phyloP scores from a whole-genome alignment of 2,888 invertebrate genomes.

The Drymonia ruficornis region DNA sequence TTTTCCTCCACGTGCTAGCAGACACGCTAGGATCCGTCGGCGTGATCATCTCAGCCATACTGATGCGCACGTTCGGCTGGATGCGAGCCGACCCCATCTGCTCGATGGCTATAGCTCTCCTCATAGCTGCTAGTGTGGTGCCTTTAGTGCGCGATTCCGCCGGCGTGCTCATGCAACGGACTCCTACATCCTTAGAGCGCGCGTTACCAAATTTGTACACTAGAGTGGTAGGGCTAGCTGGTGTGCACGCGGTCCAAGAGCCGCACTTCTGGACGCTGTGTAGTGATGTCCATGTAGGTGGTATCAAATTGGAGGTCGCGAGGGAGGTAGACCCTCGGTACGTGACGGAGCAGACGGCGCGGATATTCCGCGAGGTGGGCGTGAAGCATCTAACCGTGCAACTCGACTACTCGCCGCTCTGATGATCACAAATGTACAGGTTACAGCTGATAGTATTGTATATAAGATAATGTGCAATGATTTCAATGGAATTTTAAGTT shows the following conservation, averaged over 20 bases:
- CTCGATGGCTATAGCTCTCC: conserved; percentile 97
- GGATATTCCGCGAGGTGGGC: conserved; percentile 97
- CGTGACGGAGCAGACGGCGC: conserved; percentile 95
- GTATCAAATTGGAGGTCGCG: conserved; percentile 97
- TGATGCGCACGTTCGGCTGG: conserved; percentile 98
- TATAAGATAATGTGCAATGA: conserved; percentile 48
- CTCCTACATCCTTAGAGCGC: conserved; percentile 92
- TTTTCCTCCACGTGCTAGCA: conserved; percentile 97
- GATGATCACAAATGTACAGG: conserved; percentile 57
- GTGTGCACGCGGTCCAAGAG: conserved; percentile 98
- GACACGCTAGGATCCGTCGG: conserved; percentile 98
- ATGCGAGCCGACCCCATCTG: conserved; percentile 99
- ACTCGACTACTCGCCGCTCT: conserved; percentile 93
- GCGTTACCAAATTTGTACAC: conserved; percentile 95
- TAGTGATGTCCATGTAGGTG: conserved; percentile 96
- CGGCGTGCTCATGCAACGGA: conserved; percentile 96
- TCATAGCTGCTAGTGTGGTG: conserved; percentile 95
- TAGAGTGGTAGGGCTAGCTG: conserved; percentile 94
- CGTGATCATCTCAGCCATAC: conserved; percentile 96
- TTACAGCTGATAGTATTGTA: conserved; percentile 32
- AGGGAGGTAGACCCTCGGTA: conserved; percentile 96
- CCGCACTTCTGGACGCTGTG: conserved; percentile 99
- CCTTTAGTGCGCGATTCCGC: conserved; percentile 94
- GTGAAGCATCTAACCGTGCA: conserved; percentile 97
- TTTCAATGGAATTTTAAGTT: conserved; percentile 31